Base-by-base conservation (phyloP, 2,797 vertebrate genomes). In the Amblyopsis hoosieri region DNA sequence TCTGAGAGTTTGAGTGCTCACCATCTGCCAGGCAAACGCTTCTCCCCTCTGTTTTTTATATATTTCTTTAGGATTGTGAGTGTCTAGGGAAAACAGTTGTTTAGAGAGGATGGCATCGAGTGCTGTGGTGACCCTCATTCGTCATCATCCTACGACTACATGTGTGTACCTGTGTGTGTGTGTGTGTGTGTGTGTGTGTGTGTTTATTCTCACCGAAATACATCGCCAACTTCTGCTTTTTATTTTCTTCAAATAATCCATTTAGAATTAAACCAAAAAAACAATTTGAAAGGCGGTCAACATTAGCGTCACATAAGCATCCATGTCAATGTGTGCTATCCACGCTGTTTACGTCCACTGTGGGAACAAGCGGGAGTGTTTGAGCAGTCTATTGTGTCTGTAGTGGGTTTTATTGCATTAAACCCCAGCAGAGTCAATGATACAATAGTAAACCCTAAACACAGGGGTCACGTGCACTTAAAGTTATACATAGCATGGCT, bases 381-480 rank as follows among this genome's bases (percentile, higher is more conserved):
- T 50, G 19, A 45, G n/a, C 12, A 37, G 12, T 62, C 70, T 61
- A 73, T 72, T 73, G 47, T 64, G 60, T 65, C 45, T 67, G 70
- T 74, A 71, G 45, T 60, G 4, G 10, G 12, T 71, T 77, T 84
- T 60, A 86, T 82, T 84, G 74, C 79, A 71, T 83, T 81, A 54
- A 75, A 66, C 60, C 75, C 75, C 62, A 74, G 69, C 64, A 17
- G 69, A 66, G 55, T 58, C 56, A 64, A 47, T 46, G 47, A 67
- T 74, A 68, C 54, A 72, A 80, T 33, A 69, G 54, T 57, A 55
- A 64, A 15, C 3, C 46, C 54, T 48, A 54, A 72, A 69, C 71
- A 78, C 19, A 74, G 71, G 69, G 75, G 80, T 74, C 81, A 81
- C 69, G 79, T 73, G 83, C 84, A 88, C 76, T 78, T 46, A 67